Evolutionary conservation across 2,113 vertebrate genomes (phyloP).

Genomic region (Sterrhoptilus dennistouni): DNA sequence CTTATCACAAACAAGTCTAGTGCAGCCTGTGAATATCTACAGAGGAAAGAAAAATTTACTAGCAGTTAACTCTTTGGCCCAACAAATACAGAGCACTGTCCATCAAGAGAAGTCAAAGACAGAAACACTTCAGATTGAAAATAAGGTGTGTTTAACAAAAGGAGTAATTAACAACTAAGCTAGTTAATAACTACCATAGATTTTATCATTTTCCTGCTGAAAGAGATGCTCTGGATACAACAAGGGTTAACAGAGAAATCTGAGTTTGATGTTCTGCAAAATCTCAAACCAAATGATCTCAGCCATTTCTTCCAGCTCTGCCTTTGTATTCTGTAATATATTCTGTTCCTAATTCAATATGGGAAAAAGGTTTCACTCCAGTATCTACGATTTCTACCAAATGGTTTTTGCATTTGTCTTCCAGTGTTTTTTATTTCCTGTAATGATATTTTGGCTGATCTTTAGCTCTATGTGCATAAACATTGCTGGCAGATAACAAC

Average conservation of each 20-base stretch:
- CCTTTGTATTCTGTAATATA: background rate
- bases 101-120: background rate
- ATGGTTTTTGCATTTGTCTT: constrained; percentile 11
- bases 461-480: constrained; percentile 10
- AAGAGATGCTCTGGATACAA: background rate
- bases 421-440: constrained; percentile 26
- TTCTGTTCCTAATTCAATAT: background rate
- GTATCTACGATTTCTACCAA: constrained; percentile 5
- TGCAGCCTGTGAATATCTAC: background rate
- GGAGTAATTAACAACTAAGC: background rate
- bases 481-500: background rate
- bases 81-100: background rate
- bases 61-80: background rate
- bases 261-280: background rate
- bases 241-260: background rate
- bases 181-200: background rate
- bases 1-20: background rate
- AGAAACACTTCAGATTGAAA: background rate
- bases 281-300: background rate
- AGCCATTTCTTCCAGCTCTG: background rate
- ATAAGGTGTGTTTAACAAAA: background rate
- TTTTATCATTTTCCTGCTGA: background rate
- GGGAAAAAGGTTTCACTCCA: background rate
- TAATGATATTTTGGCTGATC: constrained; percentile 25
- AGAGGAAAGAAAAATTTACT: background rate